These are phyloP conservation scores for Turritopsis rubra DNA, from an alignment of 30 jellyfish, hydroid and myxozoan species.

Conservation along the genomic window DNA sequence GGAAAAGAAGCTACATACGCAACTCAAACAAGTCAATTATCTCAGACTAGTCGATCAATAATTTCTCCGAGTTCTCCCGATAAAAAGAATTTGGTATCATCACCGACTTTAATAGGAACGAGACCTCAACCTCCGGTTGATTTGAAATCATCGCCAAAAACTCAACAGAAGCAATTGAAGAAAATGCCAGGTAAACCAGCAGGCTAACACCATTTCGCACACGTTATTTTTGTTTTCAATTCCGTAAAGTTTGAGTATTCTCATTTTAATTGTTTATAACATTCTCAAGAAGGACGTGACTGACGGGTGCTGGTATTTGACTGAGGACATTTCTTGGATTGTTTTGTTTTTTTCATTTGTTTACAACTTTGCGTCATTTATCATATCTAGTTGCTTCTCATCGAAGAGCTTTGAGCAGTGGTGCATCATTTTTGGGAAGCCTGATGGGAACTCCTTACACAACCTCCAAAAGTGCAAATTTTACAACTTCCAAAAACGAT, in stretches of 20 bases:
- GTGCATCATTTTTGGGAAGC: constrained; percentile 74
- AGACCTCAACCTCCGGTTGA: neutral
- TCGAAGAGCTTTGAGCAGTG: constrained; percentile 72
- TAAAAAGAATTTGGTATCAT: neutral
- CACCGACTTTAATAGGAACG: neutral
- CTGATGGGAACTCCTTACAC: constrained; percentile 69
- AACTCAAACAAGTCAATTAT: constrained; percentile 33
- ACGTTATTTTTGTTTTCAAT: too few species aligned
- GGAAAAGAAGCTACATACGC: constrained; percentile 91
- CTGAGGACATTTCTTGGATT: too few species aligned
- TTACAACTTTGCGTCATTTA: neutral
- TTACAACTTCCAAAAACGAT: constrained; percentile 32
- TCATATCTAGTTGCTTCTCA: constrained; percentile 19
- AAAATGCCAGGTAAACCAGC: neutral
- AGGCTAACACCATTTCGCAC: too few species aligned
- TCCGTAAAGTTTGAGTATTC: too few species aligned
- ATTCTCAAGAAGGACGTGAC: too few species aligned
- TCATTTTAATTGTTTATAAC: too few species aligned
- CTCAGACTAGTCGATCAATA: neutral
- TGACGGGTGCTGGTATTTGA: too few species aligned
- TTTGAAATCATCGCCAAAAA: neutral
- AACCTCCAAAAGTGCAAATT: constrained; percentile 40
- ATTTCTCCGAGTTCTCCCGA: neutral
- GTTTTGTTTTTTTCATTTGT: neutral
- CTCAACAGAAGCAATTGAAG: neutral